Base-by-base conservation (phyloP, 2,888 invertebrate genomes). In the Stenodema calcarata region DNA sequence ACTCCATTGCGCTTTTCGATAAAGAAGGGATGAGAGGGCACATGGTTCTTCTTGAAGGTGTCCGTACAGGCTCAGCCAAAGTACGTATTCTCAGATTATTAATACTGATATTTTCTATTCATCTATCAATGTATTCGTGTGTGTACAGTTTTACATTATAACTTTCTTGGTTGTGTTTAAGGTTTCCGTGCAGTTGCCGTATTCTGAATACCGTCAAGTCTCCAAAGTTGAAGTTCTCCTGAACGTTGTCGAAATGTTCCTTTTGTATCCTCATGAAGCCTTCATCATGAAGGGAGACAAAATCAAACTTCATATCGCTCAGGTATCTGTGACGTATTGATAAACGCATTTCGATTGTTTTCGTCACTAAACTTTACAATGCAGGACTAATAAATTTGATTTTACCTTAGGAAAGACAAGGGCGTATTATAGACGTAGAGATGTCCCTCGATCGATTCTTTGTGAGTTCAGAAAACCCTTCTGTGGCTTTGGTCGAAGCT, bases 201-300 rank as follows among this genome's bases (percentile, higher is more conserved):
- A 94, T 90, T 88, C 91, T 0, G 95, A 95, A 90, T 95, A 95
- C 89, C 91, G 91, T 62, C 90, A 93, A 88, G 93, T 95, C 47
- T 90, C 92, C 18, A 90, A 92, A 7, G 92, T 93, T 79, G 94
- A 94, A 90, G 94, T 97, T 62, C 93, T 94, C 86, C 92, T 99
- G 89, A 94, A 95, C 90, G 98, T 99, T 1, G 94, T 98, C 62
- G 98, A 99, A 2, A 99, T 99, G 92, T 94, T 99, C n/a, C 95
- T 98, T 80, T 93, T 99, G 30, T 95, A 95, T 88, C 99, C 99
- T 0, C 94, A 96, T 0, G 96, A 96, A 90, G 95, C 96, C 3
- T 95, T 95, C 89, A 93, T 99, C 76, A 93, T 98, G 89, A 93
- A 94, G 14, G 95, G 95, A 11, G 96, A 98, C 89, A 92, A 92